Evolutionary conservation across 2,113 vertebrate genomes (phyloP).

Genomic region (Zapornia atra): DNA sequence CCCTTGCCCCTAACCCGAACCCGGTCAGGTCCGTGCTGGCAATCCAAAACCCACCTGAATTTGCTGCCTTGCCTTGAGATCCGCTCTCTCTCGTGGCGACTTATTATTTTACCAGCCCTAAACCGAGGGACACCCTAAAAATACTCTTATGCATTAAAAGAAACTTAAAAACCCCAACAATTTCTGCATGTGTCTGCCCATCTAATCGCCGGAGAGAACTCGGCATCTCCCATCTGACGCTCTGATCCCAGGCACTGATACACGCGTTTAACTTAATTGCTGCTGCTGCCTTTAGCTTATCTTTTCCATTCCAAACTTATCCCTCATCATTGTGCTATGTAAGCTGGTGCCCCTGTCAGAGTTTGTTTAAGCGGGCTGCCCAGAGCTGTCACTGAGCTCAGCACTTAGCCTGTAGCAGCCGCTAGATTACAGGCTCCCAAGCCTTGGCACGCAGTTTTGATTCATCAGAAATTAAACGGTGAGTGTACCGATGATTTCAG

Average conservation of each 20-base stretch:
- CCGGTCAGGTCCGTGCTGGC: fast-evolving
- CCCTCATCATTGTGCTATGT: background rate
- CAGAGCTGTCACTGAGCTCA: background rate
- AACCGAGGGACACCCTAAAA: background rate
- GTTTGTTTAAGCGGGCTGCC: background rate
- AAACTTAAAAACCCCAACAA: background rate
- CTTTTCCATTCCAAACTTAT: background rate
- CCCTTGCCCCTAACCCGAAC: fast-evolving
- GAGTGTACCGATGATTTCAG: background rate
- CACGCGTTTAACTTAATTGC: background rate
- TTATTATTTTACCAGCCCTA: background rate
- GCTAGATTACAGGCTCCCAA: background rate
- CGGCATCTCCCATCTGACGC: background rate
- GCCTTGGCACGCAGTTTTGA: background rate
- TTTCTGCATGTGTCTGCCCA: background rate
- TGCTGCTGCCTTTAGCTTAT: background rate
- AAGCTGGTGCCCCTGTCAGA: background rate
- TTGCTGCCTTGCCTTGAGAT: background rate
- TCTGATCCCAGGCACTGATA: background rate
- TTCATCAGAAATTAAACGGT: background rate
- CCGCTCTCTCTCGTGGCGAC: background rate
- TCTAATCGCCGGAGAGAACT: background rate
- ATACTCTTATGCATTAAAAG: background rate
- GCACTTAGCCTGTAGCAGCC: background rate
- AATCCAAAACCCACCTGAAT: background rate